A percentile compares a stretch with the other conserved stretches of the same genome.
phyloP scores from a whole-genome alignment of 2,888 invertebrate genomes.

The Machimus atricapillus region DNA sequence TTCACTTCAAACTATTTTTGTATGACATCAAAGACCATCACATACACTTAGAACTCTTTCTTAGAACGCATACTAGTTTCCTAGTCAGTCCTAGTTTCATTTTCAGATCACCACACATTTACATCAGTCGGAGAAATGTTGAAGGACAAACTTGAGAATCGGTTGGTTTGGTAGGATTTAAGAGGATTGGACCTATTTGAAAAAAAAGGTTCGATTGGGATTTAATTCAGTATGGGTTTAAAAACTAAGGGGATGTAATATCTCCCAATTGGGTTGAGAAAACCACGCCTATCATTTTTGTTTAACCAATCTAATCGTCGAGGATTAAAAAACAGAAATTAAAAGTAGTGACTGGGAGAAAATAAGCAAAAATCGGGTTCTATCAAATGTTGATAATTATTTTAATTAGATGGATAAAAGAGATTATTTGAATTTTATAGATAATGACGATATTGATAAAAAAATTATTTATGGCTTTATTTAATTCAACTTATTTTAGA shows the following conservation, averaged over 20 bases:
- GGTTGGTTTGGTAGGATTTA: background rate
- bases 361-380: no score
- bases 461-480: no score
- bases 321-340: no score
- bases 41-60: slow-evolving; percentile 37
- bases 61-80: background rate
- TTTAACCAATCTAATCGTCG: no score
- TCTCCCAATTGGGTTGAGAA: background rate
- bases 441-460: no score
- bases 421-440: no score
- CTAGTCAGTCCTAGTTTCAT: background rate
- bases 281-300: no score
- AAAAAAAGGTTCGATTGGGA: background rate
- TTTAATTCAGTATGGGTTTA: background rate
- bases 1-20: background rate
- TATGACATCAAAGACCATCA: slow-evolving; percentile 44
- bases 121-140: background rate
- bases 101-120: background rate
- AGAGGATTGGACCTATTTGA: background rate
- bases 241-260: background rate
- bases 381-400: no score
- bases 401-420: no score
- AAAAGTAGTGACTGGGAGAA: no score
- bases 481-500: no score
- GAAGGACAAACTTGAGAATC: background rate